A percentile compares a stretch with the other conserved stretches of the same genome.
Evolutionary conservation across 2,797 vertebrate genomes (phyloP).

Genomic region (Odontamblyopus lacepedii): DNA sequence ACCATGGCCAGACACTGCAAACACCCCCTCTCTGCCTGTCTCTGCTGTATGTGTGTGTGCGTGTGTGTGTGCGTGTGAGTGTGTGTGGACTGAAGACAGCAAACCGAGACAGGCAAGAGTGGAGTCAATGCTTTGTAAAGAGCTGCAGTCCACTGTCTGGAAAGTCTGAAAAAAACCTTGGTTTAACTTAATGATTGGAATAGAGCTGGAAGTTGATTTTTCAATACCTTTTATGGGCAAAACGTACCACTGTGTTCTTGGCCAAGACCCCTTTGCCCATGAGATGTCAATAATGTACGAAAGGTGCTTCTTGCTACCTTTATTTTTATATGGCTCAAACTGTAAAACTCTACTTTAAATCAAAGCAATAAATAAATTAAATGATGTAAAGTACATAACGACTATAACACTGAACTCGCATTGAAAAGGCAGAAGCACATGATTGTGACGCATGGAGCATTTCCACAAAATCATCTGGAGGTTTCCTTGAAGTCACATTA

Average conservation of each 20-base stretch:
- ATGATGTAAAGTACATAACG: background rate
- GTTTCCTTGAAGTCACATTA: slow-evolving; percentile 28
- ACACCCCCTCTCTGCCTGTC: slow-evolving; percentile 35
- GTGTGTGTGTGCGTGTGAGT: background rate
- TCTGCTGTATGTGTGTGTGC: slow-evolving; percentile 11
- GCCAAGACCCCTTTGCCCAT: too few relatives aligned
- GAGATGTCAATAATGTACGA: too few relatives aligned
- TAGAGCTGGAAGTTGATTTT: background rate
- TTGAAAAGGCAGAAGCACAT: slow-evolving; percentile 30
- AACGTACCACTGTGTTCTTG: background rate
- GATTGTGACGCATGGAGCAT: slow-evolving; percentile 30
- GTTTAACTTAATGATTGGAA: background rate
- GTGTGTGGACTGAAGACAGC: slow-evolving; percentile 43
- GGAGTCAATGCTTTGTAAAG: slow-evolving; percentile 63
- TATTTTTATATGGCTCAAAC: background rate
- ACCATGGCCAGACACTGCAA: slow-evolving; percentile 36
- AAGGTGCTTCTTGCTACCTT: background rate
- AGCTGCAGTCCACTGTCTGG: slow-evolving; percentile 49
- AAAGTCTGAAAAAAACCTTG: slow-evolving; percentile 19
- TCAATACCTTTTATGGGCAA: background rate
- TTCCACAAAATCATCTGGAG: slow-evolving; percentile 44
- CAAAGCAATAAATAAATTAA: background rate
- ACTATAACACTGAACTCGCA: background rate
- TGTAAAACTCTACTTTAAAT: background rate
- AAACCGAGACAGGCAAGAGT: slow-evolving; percentile 57